A percentile compares a stretch with the other conserved stretches of the same genome.
Evolutionary conservation across 1,140 invertebrate genomes (phyloP).

Genomic region (Nebria ingens): DNA sequence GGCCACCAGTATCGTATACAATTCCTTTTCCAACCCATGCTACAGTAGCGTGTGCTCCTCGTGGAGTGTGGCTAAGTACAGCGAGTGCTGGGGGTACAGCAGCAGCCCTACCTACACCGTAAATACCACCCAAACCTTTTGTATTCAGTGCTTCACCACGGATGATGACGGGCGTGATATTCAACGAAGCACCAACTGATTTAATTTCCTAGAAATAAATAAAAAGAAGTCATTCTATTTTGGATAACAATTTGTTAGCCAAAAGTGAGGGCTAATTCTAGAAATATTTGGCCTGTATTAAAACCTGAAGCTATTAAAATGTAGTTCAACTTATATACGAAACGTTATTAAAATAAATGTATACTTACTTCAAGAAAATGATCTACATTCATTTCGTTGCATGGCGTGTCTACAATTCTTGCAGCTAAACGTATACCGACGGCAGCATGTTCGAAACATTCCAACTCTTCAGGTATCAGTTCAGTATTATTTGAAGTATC

Average conservation of each 20-base stretch:
- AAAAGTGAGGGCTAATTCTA: too few species aligned
- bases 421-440: constrained; percentile 61
- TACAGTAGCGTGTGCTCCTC: constrained; percentile 57
- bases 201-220: constrained; percentile 50
- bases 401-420: constrained; percentile 72
- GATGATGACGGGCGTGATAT: constrained; percentile 57
- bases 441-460: constrained; percentile 48
- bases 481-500: constrained; percentile 10
- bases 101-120: constrained; percentile 78
- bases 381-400: constrained; percentile 75
- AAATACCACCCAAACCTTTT: constrained; percentile 74
- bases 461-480: constrained; percentile 47
- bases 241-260: too few species aligned
- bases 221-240: neutral
- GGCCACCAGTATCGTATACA: constrained; percentile 86
- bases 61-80: constrained; percentile 57
- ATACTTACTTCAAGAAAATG: constrained; percentile 56
- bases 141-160: constrained; percentile 61
- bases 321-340: too few species aligned
- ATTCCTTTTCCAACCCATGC: constrained; percentile 91
- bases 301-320: too few species aligned
- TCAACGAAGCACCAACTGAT: constrained; percentile 49
- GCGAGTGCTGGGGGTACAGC: constrained; percentile 66
- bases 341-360: too few species aligned
- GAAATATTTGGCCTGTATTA: too few species aligned